phyloP scores from a whole-genome alignment of 1,140 invertebrate genomes.

The Drosophila lacteicornis region DNA sequence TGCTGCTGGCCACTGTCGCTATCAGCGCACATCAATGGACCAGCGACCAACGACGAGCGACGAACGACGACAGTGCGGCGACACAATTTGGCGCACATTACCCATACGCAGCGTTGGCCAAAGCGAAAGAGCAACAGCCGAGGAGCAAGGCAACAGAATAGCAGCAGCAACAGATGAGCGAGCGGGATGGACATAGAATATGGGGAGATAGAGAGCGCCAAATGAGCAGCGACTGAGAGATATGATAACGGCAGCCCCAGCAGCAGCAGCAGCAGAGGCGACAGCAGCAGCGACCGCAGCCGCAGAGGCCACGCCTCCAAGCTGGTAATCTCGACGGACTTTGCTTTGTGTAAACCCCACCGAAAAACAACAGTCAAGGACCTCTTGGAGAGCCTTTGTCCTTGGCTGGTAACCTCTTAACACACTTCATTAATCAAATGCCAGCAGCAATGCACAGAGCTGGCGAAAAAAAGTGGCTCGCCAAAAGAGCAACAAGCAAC shows the following conservation, averaged over 20 bases:
- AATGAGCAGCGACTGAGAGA: constrained; percentile 66
- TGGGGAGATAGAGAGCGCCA: constrained; percentile 68
- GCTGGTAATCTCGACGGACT: constrained; percentile 12
- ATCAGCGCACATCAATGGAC: constrained; percentile 83
- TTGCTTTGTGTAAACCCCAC: constrained; percentile 45
- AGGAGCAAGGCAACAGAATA: constrained; percentile 15
- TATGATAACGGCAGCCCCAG: constrained; percentile 39
- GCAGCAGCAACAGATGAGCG: constrained; percentile 45
- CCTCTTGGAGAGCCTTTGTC: constrained; percentile 68
- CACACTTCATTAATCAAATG: constrained; percentile 84
- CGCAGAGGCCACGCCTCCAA: constrained; percentile 59
- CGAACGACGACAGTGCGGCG: constrained; percentile 72
- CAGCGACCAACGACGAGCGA: constrained; percentile 69
- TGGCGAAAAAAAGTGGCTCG: constrained; percentile 30
- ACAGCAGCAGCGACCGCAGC: constrained; percentile 13
- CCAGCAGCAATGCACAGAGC: constrained; percentile 44
- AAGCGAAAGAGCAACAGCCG: constrained; percentile 59
- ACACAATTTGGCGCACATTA: constrained; percentile 82
- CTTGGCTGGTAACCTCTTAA: constrained; percentile 84
- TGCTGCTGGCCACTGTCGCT: constrained; percentile 53
- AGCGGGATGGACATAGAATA: constrained; percentile 65
- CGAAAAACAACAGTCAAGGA: constrained; percentile 62
- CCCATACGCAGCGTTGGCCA: constrained; percentile 58
- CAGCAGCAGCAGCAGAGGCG: constrained; percentile 12
- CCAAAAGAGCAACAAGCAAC: constrained; percentile 39